Base-by-base conservation (phyloP, 2,113 vertebrate species). In the Coptodon bakossiorum region DNA sequence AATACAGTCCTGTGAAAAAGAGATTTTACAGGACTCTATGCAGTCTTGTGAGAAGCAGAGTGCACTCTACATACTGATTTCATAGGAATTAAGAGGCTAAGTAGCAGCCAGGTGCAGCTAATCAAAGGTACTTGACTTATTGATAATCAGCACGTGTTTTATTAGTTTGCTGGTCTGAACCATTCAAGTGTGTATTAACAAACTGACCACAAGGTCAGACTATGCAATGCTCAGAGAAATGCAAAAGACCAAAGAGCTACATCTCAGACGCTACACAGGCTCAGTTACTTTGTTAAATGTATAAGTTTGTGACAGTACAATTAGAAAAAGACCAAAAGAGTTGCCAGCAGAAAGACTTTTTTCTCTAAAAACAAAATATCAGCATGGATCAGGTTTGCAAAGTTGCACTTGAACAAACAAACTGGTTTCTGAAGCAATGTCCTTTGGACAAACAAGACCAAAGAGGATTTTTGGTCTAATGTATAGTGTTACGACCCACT, bases 391-490 rank as follows among this genome's bases (percentile, higher is more conserved):
- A 27, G 22, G 8, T 27, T 27, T 6, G 68, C 38, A 73, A 45
- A 27, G 22, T 45, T 45, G 22, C 68, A 27, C 22, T 43, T 45
- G 13, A 10, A 73, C 38, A 71, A 71, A 43, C 38, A 16, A 73
- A 6, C 38, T 16, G n/a, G 17, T n/a, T 80, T 80, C 76, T 80
- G 48, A 31, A 80, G 36, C 31, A 66, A n/a, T n/a, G 31, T 36
- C 31, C 17, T 12, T 66, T 66, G 3, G 31, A 36, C 9, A 12
- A 38, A 79, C 48, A n/a, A 79, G 17, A 34, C 48, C 73, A 79
- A 79, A 50, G 9, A 63, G 31, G 31, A 63, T 36, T 63, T 63
- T n/a, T 63, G 31, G 17, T n/a, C 59, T n/a, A 63, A 63, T 63
- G 31, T 63, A 63, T 63, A 63, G 59, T 11, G 29, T 63, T 34